These are phyloP conservation scores for Agrochola circellaris DNA, from an alignment of 2,888 invertebrate genomes.

Conservation along the genomic window DNA sequence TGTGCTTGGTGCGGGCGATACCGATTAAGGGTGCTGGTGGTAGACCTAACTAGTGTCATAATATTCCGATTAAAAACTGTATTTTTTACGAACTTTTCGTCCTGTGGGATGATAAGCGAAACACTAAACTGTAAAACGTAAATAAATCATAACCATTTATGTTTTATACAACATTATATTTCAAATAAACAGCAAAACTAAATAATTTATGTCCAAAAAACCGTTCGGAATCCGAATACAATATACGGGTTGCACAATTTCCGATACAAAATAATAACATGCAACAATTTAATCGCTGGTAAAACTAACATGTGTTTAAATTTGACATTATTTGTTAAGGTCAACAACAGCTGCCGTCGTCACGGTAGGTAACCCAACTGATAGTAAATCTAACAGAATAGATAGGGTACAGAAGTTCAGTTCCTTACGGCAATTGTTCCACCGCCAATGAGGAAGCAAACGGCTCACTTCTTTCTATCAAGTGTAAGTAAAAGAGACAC, in stretches of 20 bases:
- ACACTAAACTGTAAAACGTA: not conserved
- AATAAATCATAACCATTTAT: not conserved
- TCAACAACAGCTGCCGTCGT: conserved; percentile 63
- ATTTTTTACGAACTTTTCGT: not conserved
- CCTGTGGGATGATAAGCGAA: not conserved
- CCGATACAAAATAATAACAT: conserved; percentile 42
- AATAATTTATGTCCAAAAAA: conserved; percentile 11
- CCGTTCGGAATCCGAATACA: conserved; percentile 10
- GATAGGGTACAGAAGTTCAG: conserved; percentile 16
- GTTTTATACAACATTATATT: conserved; percentile 10
- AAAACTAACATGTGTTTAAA: conserved; percentile 68
- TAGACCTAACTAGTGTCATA: not conserved
- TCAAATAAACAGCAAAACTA: not conserved
- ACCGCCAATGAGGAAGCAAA: not conserved
- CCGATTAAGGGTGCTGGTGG: not conserved
- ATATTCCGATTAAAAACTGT: not conserved
- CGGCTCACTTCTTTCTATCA: not conserved
- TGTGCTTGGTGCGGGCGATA: too few relatives aligned
- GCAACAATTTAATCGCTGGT: conserved; percentile 56
- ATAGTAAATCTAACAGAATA: conserved; percentile 38
- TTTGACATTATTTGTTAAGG: conserved; percentile 72
- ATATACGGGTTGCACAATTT: conserved; percentile 19
- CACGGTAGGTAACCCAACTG: conserved; percentile 67
- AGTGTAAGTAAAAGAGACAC: too few relatives aligned
- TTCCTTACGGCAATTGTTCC: not conserved